Conservation (phyloP, 2,113 vertebrate genomes). For the Thamnophis sirtalis region DNA sequence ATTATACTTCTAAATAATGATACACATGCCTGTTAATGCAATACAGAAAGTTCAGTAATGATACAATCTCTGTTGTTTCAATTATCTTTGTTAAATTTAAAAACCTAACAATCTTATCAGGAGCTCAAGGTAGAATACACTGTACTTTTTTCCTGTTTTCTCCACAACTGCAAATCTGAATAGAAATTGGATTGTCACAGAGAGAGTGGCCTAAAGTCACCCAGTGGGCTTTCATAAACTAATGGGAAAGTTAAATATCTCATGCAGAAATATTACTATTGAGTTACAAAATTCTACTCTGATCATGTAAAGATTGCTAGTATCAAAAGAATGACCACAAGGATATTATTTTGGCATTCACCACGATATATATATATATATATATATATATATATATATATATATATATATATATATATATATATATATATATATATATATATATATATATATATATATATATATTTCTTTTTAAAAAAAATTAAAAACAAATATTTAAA, state of each 20-base stretch:
- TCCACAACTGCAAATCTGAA: not conserved
- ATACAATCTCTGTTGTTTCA: not conserved
- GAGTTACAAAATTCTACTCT: not conserved
- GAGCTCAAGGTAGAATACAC: not conserved
- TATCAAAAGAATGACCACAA: not conserved
- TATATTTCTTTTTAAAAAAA: not conserved
- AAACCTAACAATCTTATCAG: not conserved
- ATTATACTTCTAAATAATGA: not conserved
- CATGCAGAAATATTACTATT: not conserved
- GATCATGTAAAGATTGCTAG: not conserved
- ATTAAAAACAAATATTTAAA: not conserved
- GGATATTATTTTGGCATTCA: not conserved
- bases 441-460: not conserved
- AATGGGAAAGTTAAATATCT: not conserved
- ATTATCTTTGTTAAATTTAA: not conserved
- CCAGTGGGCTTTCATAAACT: not conserved
- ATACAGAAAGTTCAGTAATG: slow-evolving; percentile 2
- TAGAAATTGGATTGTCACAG: not conserved
- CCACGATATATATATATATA: not conserved
- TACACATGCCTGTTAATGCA: not conserved
- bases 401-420: not conserved
- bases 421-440: not conserved
- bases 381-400: not conserved
- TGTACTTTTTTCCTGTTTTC: not conserved
- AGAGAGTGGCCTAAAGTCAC: not conserved